Conservation (phyloP, 23 tunicate species). For the Halocynthia aurantium region DNA sequence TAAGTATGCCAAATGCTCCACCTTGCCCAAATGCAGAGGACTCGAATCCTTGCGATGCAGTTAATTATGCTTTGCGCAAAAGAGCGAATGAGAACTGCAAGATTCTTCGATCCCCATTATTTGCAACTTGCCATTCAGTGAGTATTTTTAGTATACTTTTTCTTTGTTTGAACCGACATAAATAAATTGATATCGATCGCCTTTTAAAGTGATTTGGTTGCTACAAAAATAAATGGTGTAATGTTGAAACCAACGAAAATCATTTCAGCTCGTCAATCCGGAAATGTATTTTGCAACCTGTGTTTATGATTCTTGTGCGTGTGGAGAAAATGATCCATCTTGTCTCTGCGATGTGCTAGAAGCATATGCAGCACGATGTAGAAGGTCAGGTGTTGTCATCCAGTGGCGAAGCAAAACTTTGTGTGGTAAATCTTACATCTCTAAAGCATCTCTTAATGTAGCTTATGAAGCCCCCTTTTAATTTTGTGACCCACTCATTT, state of each 20-base stretch:
- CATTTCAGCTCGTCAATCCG: constrained; percentile 67
- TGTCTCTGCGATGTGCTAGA: constrained; percentile 67
- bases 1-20: constrained; percentile 2
- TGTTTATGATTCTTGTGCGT: constrained; percentile 70
- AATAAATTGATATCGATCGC: neutral
- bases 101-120: constrained; percentile 33
- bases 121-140: constrained; percentile 66
- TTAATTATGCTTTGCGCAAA: constrained; percentile 40
- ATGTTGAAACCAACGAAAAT: neutral
- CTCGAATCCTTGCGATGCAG: constrained; percentile 41
- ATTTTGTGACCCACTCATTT: neutral
- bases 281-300: constrained; percentile 69
- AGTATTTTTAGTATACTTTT: neutral
- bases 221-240: neutral
- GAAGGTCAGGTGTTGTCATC: constrained; percentile 49
- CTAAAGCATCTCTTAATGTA: neutral
- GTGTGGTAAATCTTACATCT: constrained; percentile 20
- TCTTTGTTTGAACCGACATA: neutral
- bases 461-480: neutral
- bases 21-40: constrained; percentile 36
- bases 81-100: constrained; percentile 50
- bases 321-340: constrained; percentile 48
- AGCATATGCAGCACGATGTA: constrained; percentile 82
- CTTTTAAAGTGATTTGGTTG: neutral
- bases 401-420: constrained; percentile 37